Evolutionary conservation across 37 sponge, comb jelly and placozoan genomes (phyloP).

Genomic region (Theonella swinhoei): DNA sequence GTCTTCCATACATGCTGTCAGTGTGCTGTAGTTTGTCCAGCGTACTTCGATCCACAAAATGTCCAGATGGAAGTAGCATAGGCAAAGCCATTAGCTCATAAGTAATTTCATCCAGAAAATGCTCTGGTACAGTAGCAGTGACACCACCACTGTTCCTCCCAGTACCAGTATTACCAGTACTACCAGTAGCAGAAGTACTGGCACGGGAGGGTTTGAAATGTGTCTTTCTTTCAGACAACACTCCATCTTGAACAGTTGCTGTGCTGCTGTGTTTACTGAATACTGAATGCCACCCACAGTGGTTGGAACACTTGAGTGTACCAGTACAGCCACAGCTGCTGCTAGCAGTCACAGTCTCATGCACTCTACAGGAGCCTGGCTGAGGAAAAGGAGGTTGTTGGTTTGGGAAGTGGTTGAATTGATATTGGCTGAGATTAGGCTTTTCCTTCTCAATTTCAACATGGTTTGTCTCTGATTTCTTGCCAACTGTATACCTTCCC

Average conservation of each 20-base stretch:
- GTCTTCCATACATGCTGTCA: slow-evolving; percentile 60
- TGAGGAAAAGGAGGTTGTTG: background rate
- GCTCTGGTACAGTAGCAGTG: background rate
- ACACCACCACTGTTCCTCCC: background rate
- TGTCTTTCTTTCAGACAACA: background rate
- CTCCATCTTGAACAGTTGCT: background rate
- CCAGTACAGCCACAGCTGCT: background rate
- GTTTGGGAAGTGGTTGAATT: background rate
- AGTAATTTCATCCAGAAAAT: slow-evolving; percentile 71
- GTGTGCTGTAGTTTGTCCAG: slow-evolving; percentile 43
- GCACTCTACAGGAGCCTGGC: background rate
- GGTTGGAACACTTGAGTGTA: background rate
- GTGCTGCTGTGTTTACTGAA: background rate
- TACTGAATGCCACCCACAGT: background rate
- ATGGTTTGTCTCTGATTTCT: too few relatives aligned
- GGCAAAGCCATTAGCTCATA: slow-evolving; percentile 75
- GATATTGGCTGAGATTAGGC: background rate
- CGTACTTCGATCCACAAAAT: slow-evolving; percentile 77
- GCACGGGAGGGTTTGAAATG: background rate
- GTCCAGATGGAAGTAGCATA: slow-evolving; percentile 83
- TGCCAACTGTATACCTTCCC: too few relatives aligned
- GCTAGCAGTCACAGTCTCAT: background rate
- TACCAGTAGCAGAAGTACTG: background rate
- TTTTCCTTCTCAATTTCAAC: too few relatives aligned
- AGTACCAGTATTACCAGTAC: background rate